Base-by-base conservation (phyloP, 2,113 vertebrate genomes). In the Cottus gobio region DNA sequence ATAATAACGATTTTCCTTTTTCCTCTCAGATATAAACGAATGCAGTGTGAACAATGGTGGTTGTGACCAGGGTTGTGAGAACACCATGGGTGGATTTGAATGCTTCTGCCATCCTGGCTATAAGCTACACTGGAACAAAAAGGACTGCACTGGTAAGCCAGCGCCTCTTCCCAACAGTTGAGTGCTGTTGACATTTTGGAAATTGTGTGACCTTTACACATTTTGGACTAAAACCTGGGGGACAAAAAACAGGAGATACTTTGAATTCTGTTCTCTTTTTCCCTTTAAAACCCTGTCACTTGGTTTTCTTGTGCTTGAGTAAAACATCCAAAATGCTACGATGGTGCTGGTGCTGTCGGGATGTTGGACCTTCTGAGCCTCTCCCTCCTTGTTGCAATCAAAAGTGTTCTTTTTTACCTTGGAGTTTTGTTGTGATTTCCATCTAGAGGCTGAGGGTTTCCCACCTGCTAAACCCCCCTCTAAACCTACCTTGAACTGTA, bases 111-210 rank as follows among this genome's bases (percentile, higher is more conserved):
- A 93, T 39, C 90, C 96, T 0, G 96, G 95, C 48, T 95, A 96
- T 94, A 98, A 96, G 88, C 94, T 99, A 37, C 97, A 99, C 93
- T 99, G 98, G 98, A 99, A 99, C 94, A 96, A 95, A 91, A 99
- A 98, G 88, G 98, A 99, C 89, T 99, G 98, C 89, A 94, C 97
- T 81, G 98, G 98, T 99, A 98, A 98, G 97, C 90, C 31, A 61
- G 58, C 31, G 56, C 52, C 76, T 74, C 63, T 16, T 71, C 50
- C 4, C 28, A 7, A 26, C 34, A 28, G 48, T 34, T 68, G 16
- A 66, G 52, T 50, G 37, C 39, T 37, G 44, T 44, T 68, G 34
- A 60, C 57, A 52, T 26, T 68, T 50, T 79, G 8, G 34, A 72
- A 57, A 76, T 34, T 52, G 62, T 68, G 28, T 71, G n/a, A 78